Conservation (phyloP, 2,888 invertebrate genomes). For the Theretra japonica region DNA sequence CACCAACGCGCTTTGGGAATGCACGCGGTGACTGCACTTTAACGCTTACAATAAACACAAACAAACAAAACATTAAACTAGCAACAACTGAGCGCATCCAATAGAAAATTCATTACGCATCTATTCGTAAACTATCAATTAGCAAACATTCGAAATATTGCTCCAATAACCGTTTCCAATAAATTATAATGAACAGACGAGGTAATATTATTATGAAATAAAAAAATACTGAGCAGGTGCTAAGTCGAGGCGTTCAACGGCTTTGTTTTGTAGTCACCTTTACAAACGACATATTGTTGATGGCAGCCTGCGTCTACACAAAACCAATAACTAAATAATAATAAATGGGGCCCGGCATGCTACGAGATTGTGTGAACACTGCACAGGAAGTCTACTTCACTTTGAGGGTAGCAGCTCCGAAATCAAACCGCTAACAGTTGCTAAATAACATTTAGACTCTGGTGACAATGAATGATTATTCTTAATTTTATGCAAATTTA, state of each 20-base stretch:
- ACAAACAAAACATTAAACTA: slow-evolving; percentile 81
- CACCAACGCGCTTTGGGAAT: slow-evolving; percentile 73
- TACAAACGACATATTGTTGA: slow-evolving; percentile 81
- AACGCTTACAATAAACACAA: slow-evolving; percentile 83
- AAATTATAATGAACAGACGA: slow-evolving; percentile 41
- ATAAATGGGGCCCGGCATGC: slow-evolving; percentile 68
- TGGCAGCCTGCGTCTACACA: slow-evolving; percentile 76
- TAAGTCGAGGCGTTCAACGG: slow-evolving; percentile 74
- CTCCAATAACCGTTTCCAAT: slow-evolving; percentile 44
- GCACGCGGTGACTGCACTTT: slow-evolving; percentile 85
- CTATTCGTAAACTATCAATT: not conserved
- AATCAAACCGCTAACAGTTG: slow-evolving; percentile 33
- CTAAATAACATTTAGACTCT: slow-evolving; percentile 26
- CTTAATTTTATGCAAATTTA: slow-evolving; percentile 2
- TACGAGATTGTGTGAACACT: slow-evolving; percentile 76
- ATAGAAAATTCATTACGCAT: slow-evolving; percentile 46
- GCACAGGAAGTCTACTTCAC: slow-evolving; percentile 76
- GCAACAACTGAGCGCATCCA: slow-evolving; percentile 67
- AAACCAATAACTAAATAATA: slow-evolving; percentile 82
- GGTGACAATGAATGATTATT: not conserved
- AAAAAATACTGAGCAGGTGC: slow-evolving; percentile 74
- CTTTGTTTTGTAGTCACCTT: slow-evolving; percentile 82
- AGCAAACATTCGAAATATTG: slow-evolving; percentile 31
- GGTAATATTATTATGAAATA: slow-evolving; percentile 42
- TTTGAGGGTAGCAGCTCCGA: slow-evolving; percentile 62